Evolutionary conservation across 1,140 invertebrate species (phyloP).

Genomic region (Drosophila fuyamai): DNA sequence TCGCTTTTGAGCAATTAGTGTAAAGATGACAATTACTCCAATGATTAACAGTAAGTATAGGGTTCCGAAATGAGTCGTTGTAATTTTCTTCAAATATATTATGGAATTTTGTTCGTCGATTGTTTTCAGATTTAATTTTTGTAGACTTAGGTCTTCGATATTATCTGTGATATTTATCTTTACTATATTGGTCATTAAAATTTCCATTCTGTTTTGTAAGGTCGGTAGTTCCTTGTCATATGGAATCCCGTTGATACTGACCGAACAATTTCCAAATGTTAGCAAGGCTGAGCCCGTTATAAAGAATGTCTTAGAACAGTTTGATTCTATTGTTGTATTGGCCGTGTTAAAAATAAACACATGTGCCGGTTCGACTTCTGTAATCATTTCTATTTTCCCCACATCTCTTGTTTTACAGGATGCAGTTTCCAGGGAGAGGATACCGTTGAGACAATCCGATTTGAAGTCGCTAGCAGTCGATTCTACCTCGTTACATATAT

Average conservation of each 20-base stretch:
- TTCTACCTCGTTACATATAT: not conserved
- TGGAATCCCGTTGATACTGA: not conserved
- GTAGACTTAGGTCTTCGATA: not conserved
- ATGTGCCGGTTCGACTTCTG: not conserved
- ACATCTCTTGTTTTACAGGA: constrained; percentile 2
- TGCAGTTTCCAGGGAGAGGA: constrained; percentile 1
- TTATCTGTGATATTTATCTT: constrained; percentile 1
- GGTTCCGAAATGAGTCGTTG: not conserved
- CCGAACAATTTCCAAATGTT: not conserved
- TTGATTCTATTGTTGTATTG: constrained; percentile 2
- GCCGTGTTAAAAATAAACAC: not conserved
- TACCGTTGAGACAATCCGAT: not conserved
- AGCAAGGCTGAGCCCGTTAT: not conserved
- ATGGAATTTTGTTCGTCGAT: not conserved
- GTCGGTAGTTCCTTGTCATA: not conserved
- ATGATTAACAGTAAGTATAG: not conserved
- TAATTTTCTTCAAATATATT: not conserved
- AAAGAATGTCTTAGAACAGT: not conserved
- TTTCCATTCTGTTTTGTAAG: not conserved
- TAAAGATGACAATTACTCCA: not conserved
- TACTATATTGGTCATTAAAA: not conserved
- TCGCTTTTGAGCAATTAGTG: not conserved
- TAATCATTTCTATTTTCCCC: not conserved
- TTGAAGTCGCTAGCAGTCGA: not conserved
- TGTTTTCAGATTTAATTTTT: not conserved